These are phyloP conservation scores for Riptortus pedestris DNA, from an alignment of 1,140 invertebrate species.

Conservation along the genomic window DNA sequence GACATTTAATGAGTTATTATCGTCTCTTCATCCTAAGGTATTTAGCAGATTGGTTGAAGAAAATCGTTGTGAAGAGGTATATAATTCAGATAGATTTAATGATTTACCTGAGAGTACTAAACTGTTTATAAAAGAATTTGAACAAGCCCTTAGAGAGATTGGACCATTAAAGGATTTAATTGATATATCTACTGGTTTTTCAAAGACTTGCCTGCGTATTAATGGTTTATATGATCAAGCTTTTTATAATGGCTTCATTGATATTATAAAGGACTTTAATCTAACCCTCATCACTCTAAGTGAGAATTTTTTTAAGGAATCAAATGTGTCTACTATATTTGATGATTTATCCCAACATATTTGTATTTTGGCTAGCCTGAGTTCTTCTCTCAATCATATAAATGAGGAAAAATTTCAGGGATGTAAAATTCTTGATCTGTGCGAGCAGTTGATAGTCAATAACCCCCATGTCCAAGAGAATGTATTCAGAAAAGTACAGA, in stretches of 20 bases:
- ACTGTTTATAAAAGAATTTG: background rate
- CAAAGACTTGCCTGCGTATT: too few species aligned
- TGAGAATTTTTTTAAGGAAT: background rate
- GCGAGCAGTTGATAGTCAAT: background rate
- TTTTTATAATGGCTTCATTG: background rate
- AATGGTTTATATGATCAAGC: background rate
- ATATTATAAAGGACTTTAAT: background rate
- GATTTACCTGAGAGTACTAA: background rate
- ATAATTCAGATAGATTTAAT: background rate
- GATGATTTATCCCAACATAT: background rate
- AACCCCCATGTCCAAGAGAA: background rate
- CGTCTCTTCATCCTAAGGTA: background rate
- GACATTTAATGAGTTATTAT: background rate
- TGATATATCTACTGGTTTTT: background rate
- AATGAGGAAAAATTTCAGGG: constrained; percentile 9
- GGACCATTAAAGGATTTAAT: background rate
- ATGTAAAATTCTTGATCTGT: constrained; percentile 19
- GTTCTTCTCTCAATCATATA: background rate
- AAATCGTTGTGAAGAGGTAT: background rate
- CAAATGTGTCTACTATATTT: background rate
- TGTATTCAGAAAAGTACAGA: constrained; percentile 11
- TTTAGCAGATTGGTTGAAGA: background rate
- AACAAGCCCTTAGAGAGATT: background rate
- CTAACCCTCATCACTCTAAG: background rate
- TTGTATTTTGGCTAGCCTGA: background rate